Base-by-base conservation (phyloP, 53 echinoderm and acorn worm species). In the Zoroaster sp. region DNA sequence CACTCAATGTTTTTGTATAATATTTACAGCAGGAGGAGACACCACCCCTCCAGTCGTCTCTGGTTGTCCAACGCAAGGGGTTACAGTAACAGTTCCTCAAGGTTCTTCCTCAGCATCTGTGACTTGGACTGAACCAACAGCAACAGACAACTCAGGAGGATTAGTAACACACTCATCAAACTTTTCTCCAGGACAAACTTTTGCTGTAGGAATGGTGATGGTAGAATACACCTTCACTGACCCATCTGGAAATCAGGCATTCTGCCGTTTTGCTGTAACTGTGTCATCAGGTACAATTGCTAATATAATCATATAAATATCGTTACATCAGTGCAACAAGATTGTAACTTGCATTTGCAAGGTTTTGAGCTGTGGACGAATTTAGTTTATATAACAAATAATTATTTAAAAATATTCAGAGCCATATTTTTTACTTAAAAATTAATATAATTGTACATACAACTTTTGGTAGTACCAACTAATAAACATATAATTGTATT, bases 111-210 rank as follows among this genome's bases (percentile, higher is more conserved):
- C 81, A 54, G 73, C 43, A 0, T 21, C 35, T 43, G 92, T 92
- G 46, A 72, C 75, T 7, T 92, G 88, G 88, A 80, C 83, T 9
- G 80, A 37, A 43, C 80, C 88, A 18, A 73, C 73, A 73, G 92
- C 88, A 5, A 66, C 69, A 32, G 92, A 92, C 72, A 74, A 88
- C 66, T 92, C 92, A 2, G 88, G 82, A 36, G 72, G 55, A 73
- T 5, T 25, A 13, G 42, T 74, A 21, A 70, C 77, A 32, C 8
- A 12, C 20, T 28, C 83, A 13, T 59, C 72, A 11, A 80, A 68
- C 44, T 51, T 45, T n/a, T 17, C 36, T 23, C 72, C 92, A 14
- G 92, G 92, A 40, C 41, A 54, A 25, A 49, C 21, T 33, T 92
- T 88, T 36, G 18, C 4, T 15, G 46, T 81, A 6, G 88, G 88